phyloP scores from a whole-genome alignment of 2,797 vertebrate genomes.

The Clamator glandarius region DNA sequence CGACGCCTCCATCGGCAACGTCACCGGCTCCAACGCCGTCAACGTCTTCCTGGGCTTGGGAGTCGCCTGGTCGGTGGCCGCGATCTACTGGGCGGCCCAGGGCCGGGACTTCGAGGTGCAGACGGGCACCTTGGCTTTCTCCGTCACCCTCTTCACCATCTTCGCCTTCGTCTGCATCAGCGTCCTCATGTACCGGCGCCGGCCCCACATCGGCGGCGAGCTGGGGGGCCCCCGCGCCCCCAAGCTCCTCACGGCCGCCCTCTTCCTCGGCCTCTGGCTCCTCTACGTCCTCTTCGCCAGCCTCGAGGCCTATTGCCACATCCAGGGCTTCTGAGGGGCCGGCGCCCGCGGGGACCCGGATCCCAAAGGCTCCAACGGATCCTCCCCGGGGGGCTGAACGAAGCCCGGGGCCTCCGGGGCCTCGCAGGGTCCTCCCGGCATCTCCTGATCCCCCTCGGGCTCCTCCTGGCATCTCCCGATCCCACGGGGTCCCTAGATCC shows the following conservation, averaged over 20 bases:
- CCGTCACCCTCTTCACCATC: constrained; percentile 93
- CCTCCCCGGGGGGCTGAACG: too few relatives aligned
- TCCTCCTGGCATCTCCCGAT: too few relatives aligned
- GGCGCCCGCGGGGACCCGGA: too few relatives aligned
- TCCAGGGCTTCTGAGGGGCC: constrained; percentile 82
- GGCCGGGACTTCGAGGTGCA: constrained; percentile 84
- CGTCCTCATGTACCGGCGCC: constrained; percentile 87
- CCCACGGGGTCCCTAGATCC: too few relatives aligned
- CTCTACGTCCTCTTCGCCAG: constrained; percentile 92
- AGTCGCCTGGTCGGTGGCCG: constrained; percentile 90
- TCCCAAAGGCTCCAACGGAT: too few relatives aligned
- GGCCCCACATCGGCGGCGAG: constrained; percentile 89
- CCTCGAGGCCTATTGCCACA: constrained; percentile 93
- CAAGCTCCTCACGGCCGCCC: constrained; percentile 81
- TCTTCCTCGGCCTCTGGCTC: constrained; percentile 90
- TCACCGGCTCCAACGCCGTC: constrained; percentile 91
- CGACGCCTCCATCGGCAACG: constrained; percentile 90
- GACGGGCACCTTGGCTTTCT: constrained; percentile 89
- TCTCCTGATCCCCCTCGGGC: too few relatives aligned
- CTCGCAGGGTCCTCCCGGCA: too few relatives aligned
- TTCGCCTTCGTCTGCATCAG: constrained; percentile 88
- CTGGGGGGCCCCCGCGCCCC: constrained; percentile 83
- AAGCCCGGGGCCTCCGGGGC: too few relatives aligned
- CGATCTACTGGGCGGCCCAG: constrained; percentile 85
- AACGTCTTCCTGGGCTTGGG: constrained; percentile 93